Base-by-base conservation (phyloP, 2,113 vertebrate genomes). In the Cryptotis parvus region DNA sequence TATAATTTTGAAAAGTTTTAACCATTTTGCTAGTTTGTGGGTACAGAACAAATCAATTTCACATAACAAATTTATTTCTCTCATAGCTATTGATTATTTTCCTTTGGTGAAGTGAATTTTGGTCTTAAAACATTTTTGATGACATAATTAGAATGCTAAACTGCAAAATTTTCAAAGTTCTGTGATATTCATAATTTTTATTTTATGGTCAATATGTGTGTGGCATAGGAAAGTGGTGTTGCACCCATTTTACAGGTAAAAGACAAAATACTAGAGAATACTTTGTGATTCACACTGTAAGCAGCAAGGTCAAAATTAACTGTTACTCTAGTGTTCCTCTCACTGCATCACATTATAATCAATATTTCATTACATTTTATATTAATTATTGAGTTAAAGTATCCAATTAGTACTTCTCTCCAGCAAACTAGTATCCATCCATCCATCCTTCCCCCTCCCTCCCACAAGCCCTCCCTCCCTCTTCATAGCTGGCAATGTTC, bases 1-100 rank as follows among this genome's bases (percentile, higher is more conserved):
- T 94, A 80, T 74, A 89, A 94, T 94, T 96, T 93, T 95, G 90
- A 74, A 94, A 94, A 93, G 91, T 89, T 65, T 81, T 39, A 94
- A 91, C 94, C 94, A 92, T 87, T 94, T 65, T 96, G 90, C 41
- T 65, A 90, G 33, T 81, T 61, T 31, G 65, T 86, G 76, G n/a
- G n/a, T 79, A 22, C 76, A 90, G 83, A 94, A 81, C 11, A 72
- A 76, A 91, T 90, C 63, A 91, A 80, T 58, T 73, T 63, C 37
- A 80, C 39, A 74, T 63, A 63, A 81, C 24, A 87, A 11, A 9
- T 89, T 95, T 83, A 94, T 26, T 91, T 92, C 63, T 75, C 69
- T 37, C 20, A 41, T 29, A 91, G 70, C 45, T 61, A 72, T 33
- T 87, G 76, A 77, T 18, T 58, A 86, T 77, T 93, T 87, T 88